Percentiles rank a stretch among this genome's conserved stretches.
phyloP scores from a whole-genome alignment of 2,113 vertebrate genomes.

The Microtus richardsoni region DNA sequence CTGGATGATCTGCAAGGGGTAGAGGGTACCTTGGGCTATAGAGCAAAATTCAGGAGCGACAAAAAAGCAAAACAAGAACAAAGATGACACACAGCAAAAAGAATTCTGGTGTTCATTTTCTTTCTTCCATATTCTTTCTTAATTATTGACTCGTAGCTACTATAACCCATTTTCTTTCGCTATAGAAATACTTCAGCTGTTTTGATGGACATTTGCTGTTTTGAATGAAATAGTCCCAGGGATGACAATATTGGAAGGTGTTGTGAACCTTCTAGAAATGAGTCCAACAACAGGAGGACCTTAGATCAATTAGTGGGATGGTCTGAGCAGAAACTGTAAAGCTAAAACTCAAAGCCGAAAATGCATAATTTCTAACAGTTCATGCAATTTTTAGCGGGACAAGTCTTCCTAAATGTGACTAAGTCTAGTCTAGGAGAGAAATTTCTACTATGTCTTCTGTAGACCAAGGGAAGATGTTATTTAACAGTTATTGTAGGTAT shows the following conservation, averaged over 20 bases:
- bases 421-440: not conserved
- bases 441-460: not conserved
- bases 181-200: not conserved
- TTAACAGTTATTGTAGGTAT: not conserved
- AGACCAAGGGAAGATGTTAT: not conserved
- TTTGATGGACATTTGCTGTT: not conserved
- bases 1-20: not conserved
- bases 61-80: not conserved
- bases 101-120: not conserved
- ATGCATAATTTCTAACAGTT: not conserved
- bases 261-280: not conserved
- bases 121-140: not conserved
- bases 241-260: not conserved
- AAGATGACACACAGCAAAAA: not conserved
- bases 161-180: not conserved
- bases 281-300: not conserved
- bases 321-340: not conserved
- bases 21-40: not conserved
- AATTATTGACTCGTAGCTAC: not conserved
- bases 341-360: not conserved
- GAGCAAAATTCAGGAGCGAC: not conserved
- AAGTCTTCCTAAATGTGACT: not conserved
- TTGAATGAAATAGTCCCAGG: not conserved
- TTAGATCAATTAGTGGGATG: not conserved
- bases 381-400: not conserved